Base-by-base conservation (phyloP, 2,797 vertebrate species). In the Tragopan temminckii region DNA sequence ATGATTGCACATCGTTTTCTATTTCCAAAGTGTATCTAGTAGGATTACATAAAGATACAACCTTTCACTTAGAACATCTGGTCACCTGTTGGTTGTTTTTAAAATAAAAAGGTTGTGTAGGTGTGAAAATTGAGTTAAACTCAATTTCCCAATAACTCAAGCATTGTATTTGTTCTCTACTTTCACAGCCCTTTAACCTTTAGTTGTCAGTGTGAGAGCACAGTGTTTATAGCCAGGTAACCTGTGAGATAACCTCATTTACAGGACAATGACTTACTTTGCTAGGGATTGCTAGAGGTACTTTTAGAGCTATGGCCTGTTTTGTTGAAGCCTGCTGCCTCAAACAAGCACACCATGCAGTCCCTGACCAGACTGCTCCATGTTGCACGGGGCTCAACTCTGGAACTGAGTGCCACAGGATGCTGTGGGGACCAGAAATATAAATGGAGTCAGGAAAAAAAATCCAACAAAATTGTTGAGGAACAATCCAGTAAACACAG, bases 341-440 rank as follows among this genome's bases (percentile, higher is more conserved):
- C 25, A 17, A 12, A 31, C 9, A 57, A 58, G 36, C 1, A 0
- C 9, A 29, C 13, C 2, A 0, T 50, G 24, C 0, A 0, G 3
- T 25, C 42, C 27, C 29, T 10, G 7, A 38, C n/a, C 6, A 2
- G 13, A 27, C 8, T 63, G 19, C 0, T 1, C 36, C 4, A 0
- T 27, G 29, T 35, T 21, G 53, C 31, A 46, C 35, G 35, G 25
- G 76, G 31, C 20, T 46, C 45, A 38, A 16, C 78, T 85, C 25
- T 48, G 66, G n/a, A 40, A 40, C 55, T n/a, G 29, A 3, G n/a
- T 70, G 43, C 42, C 35, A 11, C 25, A 35, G 27, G 36, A 24
- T 50, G 3, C n/a, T 35, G 7, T 14, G 36, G 16, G n/a, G 18
- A 7, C 25, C 48, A 31, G 25, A 55, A 57, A 4, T 18, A 35